Percentiles rank a stretch among this genome's conserved stretches.
These are phyloP conservation scores for Aegithalos caudatus DNA, from an alignment of 2,113 vertebrate genomes.

Conservation along the genomic window DNA sequence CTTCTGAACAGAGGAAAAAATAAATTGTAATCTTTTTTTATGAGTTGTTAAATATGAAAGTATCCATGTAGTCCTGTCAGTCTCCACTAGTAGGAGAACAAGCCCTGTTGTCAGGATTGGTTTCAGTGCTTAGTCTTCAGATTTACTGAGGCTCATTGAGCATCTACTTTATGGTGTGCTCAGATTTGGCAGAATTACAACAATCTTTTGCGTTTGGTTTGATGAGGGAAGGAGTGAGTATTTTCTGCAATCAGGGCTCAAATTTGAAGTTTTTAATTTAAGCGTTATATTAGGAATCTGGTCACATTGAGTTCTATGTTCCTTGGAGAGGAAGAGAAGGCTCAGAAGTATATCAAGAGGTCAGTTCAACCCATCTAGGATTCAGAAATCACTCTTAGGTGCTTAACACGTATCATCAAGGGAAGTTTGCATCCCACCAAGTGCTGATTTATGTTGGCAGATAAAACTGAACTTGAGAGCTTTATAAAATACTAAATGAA, in stretches of 20 bases:
- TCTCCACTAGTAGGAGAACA: neutral
- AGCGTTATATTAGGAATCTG: neutral
- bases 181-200: neutral
- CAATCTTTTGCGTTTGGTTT: neutral
- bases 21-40: neutral
- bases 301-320: neutral
- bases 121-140: neutral
- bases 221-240: neutral
- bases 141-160: neutral
- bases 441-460: neutral
- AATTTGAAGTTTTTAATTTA: neutral
- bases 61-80: neutral
- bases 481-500: neutral
- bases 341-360: neutral
- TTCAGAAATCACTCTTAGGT: neutral
- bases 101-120: neutral
- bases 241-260: neutral
- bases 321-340: neutral
- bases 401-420: neutral
- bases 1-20: neutral
- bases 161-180: neutral
- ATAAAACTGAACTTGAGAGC: neutral
- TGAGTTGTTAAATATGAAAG: neutral
- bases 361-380: neutral
- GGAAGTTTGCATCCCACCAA: neutral